Evolutionary conservation across 2,797 vertebrate species (phyloP).

Genomic region (Scarus forsteni): DNA sequence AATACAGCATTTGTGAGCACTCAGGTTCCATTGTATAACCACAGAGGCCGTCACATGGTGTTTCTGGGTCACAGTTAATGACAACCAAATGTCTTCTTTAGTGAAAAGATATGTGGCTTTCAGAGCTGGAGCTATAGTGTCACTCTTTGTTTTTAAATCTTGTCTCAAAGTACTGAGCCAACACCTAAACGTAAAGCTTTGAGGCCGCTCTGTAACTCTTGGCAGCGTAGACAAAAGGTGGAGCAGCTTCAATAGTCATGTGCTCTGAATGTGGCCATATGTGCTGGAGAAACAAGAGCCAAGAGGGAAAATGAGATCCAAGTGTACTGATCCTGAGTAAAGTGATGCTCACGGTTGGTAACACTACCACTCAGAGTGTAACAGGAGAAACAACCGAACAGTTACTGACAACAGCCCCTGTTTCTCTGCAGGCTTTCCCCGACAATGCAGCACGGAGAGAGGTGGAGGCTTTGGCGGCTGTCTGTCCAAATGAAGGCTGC

Average conservation of each 20-base stretch:
- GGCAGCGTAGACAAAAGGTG: conserved; percentile 12
- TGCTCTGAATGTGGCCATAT: conserved; percentile 25
- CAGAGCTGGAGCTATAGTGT: conserved; percentile 1
- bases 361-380: conserved; percentile 22
- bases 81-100: background rate
- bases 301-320: conserved; percentile 21
- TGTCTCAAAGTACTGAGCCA: conserved; percentile 4
- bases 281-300: conserved; percentile 36
- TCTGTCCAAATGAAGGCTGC: conserved; percentile 92
- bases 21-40: background rate
- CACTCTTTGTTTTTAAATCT: conserved; percentile 20
- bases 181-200: conserved; percentile 1
- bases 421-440: conserved; percentile 89
- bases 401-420: conserved; percentile 22
- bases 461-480: conserved; percentile 92
- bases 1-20: background rate
- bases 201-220: conserved; percentile 7
- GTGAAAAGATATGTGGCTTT: background rate
- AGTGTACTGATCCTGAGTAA: conserved; percentile 23
- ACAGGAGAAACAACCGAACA: conserved; percentile 27
- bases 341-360: conserved; percentile 31
- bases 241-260: background rate
- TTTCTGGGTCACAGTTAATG: background rate
- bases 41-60: conserved; percentile 1
- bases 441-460: conserved; percentile 97